phyloP scores from a whole-genome alignment of 1,140 invertebrate genomes.

The Leptonema lineaticorne region DNA sequence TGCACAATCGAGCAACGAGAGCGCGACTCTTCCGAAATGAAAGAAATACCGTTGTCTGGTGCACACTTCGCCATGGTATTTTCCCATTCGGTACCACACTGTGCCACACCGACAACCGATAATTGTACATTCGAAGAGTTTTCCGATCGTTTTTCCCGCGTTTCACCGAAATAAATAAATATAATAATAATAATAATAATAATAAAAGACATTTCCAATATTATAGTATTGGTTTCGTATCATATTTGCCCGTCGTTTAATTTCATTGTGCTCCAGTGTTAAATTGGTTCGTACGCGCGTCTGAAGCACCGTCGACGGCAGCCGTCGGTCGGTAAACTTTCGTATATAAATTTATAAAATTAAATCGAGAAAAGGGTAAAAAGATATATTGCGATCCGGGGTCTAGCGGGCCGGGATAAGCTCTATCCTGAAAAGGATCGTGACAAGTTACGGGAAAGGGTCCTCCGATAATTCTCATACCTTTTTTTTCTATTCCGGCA shows the following conservation, averaged over 20 bases:
- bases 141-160: conserved; percentile 27
- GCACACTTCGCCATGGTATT: conserved; percentile 39
- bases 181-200: too few species aligned
- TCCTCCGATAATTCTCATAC: conserved; percentile 11
- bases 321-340: neutral
- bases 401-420: neutral
- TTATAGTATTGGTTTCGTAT: too few species aligned
- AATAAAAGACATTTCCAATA: too few species aligned
- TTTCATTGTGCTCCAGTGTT: neutral
- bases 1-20: conserved; percentile 17
- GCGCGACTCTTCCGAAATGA: conserved; percentile 33
- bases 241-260: neutral
- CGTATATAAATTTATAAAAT: conserved; percentile 12
- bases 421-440: conserved; percentile 18
- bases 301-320: neutral
- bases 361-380: neutral
- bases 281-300: neutral
- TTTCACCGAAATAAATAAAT: conserved; percentile 24
- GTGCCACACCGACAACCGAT: conserved; percentile 17
- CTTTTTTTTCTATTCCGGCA: too few species aligned
- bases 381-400: conserved; percentile 15
- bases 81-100: conserved; percentile 8
- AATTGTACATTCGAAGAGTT: conserved; percentile 28
- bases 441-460: conserved; percentile 13
- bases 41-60: conserved; percentile 38